Conservation (phyloP, 2,113 vertebrate species). For the Apus apus region DNA sequence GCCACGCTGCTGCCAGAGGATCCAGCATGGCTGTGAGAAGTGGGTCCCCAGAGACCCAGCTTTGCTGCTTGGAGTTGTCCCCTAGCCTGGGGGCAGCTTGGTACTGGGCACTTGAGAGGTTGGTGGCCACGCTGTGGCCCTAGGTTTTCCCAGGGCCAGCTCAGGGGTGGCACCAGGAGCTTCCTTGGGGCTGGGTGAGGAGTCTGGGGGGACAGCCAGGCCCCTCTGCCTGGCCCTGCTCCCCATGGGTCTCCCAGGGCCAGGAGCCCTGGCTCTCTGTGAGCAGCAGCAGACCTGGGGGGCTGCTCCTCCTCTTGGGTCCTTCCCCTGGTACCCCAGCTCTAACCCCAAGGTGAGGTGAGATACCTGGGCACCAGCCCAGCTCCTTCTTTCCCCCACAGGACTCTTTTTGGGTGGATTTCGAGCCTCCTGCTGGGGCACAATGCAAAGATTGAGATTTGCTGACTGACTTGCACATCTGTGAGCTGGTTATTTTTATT, state of each 20-base stretch:
- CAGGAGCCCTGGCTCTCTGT: accelerated
- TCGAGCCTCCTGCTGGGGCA: accelerated
- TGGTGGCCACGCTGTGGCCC: neutral
- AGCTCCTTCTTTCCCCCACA: neutral
- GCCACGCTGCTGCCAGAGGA: neutral
- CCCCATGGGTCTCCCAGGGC: accelerated
- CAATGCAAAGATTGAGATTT: neutral
- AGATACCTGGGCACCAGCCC: neutral
- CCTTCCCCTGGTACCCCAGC: neutral
- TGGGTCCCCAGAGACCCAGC: neutral
- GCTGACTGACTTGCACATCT: neutral
- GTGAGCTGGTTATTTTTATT: neutral
- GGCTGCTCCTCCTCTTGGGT: neutral
- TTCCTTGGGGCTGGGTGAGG: neutral
- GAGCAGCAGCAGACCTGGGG: neutral
- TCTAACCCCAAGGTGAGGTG: accelerated
- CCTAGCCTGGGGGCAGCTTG: neutral
- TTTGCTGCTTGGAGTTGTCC: neutral
- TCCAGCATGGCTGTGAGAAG: neutral
- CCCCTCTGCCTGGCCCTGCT: neutral
- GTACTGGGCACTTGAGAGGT: neutral
- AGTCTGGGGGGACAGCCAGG: neutral
- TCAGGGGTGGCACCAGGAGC: neutral
- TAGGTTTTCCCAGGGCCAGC: neutral
- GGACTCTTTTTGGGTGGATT: neutral